Evolutionary conservation across 2,797 vertebrate genomes (phyloP).

Genomic region (Enteromius treurensis): DNA sequence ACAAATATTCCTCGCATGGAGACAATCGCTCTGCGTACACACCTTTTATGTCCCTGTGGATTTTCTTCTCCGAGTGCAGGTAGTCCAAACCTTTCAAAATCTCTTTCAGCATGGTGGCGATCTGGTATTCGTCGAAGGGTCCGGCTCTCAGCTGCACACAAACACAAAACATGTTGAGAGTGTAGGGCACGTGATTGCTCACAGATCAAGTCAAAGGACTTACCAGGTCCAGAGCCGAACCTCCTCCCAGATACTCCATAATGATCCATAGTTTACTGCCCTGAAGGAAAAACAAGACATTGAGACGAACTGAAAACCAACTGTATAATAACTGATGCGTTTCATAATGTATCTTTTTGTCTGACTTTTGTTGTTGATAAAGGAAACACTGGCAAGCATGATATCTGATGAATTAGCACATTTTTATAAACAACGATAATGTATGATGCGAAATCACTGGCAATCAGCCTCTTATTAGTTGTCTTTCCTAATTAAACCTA

Average conservation of each 20-base stretch:
- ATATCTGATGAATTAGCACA: neutral
- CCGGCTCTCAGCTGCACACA: conserved; percentile 89
- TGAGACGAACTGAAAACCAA: neutral
- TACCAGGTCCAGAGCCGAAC: conserved; percentile 95
- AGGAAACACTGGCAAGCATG: neutral
- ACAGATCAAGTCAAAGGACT: conserved; percentile 57
- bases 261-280: conserved; percentile 99
- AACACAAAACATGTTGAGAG: neutral
- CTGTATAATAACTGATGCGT: neutral
- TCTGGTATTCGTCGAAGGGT: conserved; percentile 95
- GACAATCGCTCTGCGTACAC: conserved; percentile 23
- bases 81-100: conserved; percentile 98
- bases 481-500: neutral
- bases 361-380: neutral
- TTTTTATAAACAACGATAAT: neutral
- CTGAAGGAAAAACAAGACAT: conserved; percentile 69
- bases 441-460: neutral
- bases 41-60: conserved; percentile 99
- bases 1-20: conserved; percentile 29
- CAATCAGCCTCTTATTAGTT: neutral
- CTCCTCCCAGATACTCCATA: conserved; percentile 98
- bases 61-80: conserved; percentile 96
- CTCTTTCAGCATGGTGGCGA: conserved; percentile 96
- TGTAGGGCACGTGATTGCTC: neutral
- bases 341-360: neutral